Percentiles rank a stretch among this genome's conserved stretches.
phyloP scores from a whole-genome alignment of 2,888 invertebrate genomes.

The Drosophila bunnanda region DNA sequence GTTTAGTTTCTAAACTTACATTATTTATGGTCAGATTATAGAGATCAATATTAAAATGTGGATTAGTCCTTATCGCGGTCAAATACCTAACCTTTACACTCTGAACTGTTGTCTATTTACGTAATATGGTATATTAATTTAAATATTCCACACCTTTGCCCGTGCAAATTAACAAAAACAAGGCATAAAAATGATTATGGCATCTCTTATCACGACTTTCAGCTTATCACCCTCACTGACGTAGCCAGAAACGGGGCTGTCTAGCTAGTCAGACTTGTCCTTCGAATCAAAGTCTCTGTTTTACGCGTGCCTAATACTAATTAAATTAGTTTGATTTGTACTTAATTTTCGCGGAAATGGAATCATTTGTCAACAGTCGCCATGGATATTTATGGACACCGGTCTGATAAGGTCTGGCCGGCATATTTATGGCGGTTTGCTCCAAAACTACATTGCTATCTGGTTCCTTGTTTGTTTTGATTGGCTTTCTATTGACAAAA shows the following conservation, averaged over 20 bases:
- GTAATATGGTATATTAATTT: slow-evolving; percentile 28
- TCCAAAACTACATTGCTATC: slow-evolving; percentile 13
- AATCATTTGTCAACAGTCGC: slow-evolving; percentile 4
- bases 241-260: slow-evolving; percentile 30
- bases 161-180: slow-evolving; percentile 25
- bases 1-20: slow-evolving; percentile 7
- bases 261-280: slow-evolving; percentile 17
- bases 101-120: slow-evolving; percentile 4
- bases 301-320: slow-evolving; percentile 27
- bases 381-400: slow-evolving; percentile 16
- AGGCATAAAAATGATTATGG: slow-evolving; percentile 15
- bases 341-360: slow-evolving; percentile 28
- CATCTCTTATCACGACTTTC: slow-evolving; percentile 15
- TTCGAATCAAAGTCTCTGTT: slow-evolving; percentile 6
- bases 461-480: slow-evolving; percentile 28
- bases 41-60: background rate
- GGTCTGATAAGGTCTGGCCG: slow-evolving; percentile 20
- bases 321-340: slow-evolving; percentile 32
- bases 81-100: background rate
- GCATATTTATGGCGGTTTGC: slow-evolving; percentile 21
- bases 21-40: slow-evolving; percentile 5
- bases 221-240: slow-evolving; percentile 30
- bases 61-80: slow-evolving; percentile 18
- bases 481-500: background rate
- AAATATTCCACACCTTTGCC: slow-evolving; percentile 29